phyloP scores from a whole-genome alignment of 2,797 vertebrate species.

The Antrozous pallidus region DNA sequence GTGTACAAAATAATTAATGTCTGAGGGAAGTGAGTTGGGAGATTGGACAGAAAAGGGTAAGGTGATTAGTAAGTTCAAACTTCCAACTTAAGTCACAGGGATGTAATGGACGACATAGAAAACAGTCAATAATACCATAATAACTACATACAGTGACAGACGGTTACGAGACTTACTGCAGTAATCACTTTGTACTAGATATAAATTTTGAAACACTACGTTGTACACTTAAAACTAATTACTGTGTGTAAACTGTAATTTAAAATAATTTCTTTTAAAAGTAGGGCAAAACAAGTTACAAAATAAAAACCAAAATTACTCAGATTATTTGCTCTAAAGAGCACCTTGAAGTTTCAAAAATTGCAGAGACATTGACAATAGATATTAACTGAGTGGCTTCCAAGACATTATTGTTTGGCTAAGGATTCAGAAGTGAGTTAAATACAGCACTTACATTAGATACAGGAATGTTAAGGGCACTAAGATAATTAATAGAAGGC shows the following conservation, averaged over 20 bases:
- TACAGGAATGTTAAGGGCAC: background rate
- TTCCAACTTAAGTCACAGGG: background rate
- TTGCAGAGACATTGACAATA: background rate
- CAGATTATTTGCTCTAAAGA: background rate
- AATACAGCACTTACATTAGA: background rate
- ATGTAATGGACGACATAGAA: background rate
- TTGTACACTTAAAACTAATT: background rate
- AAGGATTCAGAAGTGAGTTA: background rate
- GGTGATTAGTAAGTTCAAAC: background rate
- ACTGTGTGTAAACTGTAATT: background rate
- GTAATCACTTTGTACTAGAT: background rate
- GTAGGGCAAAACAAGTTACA: background rate
- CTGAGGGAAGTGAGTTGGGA: background rate
- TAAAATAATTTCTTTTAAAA: background rate
- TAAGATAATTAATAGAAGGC: background rate
- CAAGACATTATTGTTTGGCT: background rate
- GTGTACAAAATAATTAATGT: background rate
- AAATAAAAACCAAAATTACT: background rate
- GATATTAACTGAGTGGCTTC: background rate
- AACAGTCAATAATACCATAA: no score
- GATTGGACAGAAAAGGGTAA: background rate
- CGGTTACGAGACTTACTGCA: background rate
- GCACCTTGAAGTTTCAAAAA: background rate
- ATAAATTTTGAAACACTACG: background rate
- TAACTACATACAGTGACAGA: no score